Base-by-base conservation (phyloP, 2,113 vertebrate genomes). In the Fukomys damarensis region DNA sequence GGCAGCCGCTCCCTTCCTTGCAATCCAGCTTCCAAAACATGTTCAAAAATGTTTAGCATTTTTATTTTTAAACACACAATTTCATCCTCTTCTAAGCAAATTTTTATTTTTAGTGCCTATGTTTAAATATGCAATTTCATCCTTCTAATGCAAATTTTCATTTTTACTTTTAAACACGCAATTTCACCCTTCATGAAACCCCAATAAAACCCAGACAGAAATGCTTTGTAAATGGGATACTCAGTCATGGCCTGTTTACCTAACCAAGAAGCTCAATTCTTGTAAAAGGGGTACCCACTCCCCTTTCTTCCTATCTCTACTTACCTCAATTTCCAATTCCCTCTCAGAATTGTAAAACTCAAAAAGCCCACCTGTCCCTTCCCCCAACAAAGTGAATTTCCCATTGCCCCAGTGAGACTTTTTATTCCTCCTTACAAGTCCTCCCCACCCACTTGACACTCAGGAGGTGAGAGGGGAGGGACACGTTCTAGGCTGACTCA, bases 151-250 rank as follows among this genome's bases (percentile, higher is more conserved):
- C 76, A 54, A 79, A 77, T 49, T 88, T 74, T 97, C 81, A 74
- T 79, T 95, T 97, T 96, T 89, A 96, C 87, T 95, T 96, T 92
- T 81, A 96, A 80, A 94, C 49, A n/a, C 2, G 7, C 28, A 74
- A 19, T 54, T 79, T 54, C 49, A n/a, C 7, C 4, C 49, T 83
- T 89, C 72, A 91, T 96, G 83, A 95, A 97, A 76, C 61, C 86
- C 89, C 86, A 92, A 16, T 96, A 93, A 96, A 96, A 68, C 76
- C 56, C 91, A 96, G 81, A 76, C 0, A 28, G 96, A 97, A 96
- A 63, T 85, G 61, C 24, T 93, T 94, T 96, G 95, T 89, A 95
- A 94, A 70, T 90, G 70, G 41, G 54, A 65, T n/a, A 22, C 46
- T 96, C 89, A 96, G 13, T 89, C 90, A 16, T 92, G 80, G 92